phyloP scores from a whole-genome alignment of 2,797 vertebrate genomes.

The Poeciliopsis paucimaculata region DNA sequence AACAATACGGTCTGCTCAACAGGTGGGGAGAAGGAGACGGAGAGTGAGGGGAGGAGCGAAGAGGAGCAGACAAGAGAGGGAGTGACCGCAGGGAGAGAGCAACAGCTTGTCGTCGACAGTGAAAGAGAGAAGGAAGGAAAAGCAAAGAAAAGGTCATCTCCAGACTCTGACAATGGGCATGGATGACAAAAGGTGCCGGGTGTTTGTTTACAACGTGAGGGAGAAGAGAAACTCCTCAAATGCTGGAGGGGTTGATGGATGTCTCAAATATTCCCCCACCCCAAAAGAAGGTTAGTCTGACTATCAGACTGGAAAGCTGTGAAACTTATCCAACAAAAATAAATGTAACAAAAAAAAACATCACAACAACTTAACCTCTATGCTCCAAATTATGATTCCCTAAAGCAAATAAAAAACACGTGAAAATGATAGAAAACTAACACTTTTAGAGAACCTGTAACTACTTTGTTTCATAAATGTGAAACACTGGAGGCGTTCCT shows the following conservation, averaged over 20 bases:
- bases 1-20: slow-evolving; percentile 83
- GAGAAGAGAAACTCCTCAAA: slow-evolving; percentile 27
- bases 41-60: slow-evolving; percentile 42
- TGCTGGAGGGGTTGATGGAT: slow-evolving; percentile 7
- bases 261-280: neutral
- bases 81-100: slow-evolving; percentile 73
- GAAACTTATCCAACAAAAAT: neutral
- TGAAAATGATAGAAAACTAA: neutral
- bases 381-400: neutral
- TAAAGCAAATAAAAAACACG: neutral
- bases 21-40: slow-evolving; percentile 77
- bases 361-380: neutral
- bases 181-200: slow-evolving; percentile 69
- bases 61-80: slow-evolving; percentile 75
- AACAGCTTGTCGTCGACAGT: slow-evolving; percentile 82
- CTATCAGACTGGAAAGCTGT: neutral
- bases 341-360: too few relatives aligned
- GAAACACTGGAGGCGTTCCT: neutral
- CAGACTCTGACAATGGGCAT: slow-evolving; percentile 81
- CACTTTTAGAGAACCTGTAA: neutral
- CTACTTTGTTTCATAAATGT: neutral
- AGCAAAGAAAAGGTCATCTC: slow-evolving; percentile 76
- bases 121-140: slow-evolving; percentile 71
- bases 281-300: neutral
- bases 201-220: slow-evolving; percentile 72